Evolutionary conservation across 2,797 vertebrate genomes (phyloP).

Genomic region (Onychomys torridus): DNA sequence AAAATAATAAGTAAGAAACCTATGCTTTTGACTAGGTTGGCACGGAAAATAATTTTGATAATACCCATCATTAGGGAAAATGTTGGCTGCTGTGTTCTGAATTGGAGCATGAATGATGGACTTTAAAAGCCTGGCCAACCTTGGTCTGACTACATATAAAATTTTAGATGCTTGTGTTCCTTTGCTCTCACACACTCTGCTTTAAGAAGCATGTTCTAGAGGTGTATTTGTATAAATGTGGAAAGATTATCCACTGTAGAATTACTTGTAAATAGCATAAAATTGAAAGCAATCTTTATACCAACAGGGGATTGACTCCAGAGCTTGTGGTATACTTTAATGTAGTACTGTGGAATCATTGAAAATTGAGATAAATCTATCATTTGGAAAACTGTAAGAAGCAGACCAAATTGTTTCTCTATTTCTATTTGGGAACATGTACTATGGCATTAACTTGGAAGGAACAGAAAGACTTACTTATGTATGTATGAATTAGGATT

Average conservation of each 20-base stretch:
- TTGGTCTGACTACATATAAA: background rate
- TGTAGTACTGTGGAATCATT: background rate
- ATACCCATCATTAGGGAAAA: background rate
- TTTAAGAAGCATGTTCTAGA: constrained; percentile 12
- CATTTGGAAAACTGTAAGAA: background rate
- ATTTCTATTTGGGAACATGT: background rate
- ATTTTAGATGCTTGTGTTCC: background rate
- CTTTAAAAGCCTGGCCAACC: background rate
- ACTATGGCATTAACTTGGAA: background rate
- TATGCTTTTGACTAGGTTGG: background rate
- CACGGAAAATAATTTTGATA: background rate
- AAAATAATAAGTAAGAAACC: background rate
- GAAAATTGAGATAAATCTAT: constrained; percentile 36
- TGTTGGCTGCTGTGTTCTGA: background rate
- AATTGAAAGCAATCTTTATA: constrained; percentile 43
- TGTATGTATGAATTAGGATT: background rate
- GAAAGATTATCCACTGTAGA: background rate
- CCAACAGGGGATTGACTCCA: background rate
- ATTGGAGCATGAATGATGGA: background rate
- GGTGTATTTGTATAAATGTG: background rate
- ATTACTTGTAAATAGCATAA: constrained; percentile 30
- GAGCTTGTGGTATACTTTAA: background rate
- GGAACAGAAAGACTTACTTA: background rate
- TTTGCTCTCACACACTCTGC: background rate
- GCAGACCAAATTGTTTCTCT: background rate